phyloP scores from a whole-genome alignment of 2,113 vertebrate genomes.

The Erpornis zantholeuca region DNA sequence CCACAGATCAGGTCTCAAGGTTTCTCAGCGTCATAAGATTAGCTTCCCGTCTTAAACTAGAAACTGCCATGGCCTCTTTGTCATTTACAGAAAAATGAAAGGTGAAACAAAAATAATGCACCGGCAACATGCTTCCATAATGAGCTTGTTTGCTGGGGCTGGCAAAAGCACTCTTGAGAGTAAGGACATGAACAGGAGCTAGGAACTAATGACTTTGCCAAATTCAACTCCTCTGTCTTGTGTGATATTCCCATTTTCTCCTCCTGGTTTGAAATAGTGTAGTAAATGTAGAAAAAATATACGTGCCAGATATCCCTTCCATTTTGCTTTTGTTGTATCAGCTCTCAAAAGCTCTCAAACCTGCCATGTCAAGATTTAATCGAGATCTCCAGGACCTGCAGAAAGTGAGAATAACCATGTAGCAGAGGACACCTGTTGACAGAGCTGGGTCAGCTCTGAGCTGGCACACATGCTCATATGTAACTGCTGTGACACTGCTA shows the following conservation, averaged over 20 bases:
- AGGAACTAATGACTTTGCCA: background rate
- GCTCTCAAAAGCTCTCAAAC: background rate
- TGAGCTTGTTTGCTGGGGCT: background rate
- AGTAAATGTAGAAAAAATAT: background rate
- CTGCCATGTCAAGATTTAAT: background rate
- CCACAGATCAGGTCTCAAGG: accelerated
- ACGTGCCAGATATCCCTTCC: background rate
- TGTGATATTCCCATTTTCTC: background rate
- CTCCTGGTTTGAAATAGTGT: background rate
- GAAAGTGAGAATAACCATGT: background rate
- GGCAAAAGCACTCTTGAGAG: background rate
- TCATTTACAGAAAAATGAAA: background rate
- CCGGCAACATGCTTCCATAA: background rate
- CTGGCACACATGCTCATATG: background rate
- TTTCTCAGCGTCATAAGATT: background rate
- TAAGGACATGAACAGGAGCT: background rate
- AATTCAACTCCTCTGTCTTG: background rate
- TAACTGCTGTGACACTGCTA: background rate
- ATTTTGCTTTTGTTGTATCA: background rate
- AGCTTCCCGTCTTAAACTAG: background rate
- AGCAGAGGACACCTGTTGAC: background rate
- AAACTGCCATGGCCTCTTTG: background rate
- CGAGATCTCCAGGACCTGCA: background rate
- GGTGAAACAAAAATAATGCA: background rate
- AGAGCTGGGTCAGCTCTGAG: background rate